Evolutionary conservation across 2,113 vertebrate species (phyloP), one percentile per base, ranked within the genome.

Genomic region (Phainopepla nitens): DNA sequence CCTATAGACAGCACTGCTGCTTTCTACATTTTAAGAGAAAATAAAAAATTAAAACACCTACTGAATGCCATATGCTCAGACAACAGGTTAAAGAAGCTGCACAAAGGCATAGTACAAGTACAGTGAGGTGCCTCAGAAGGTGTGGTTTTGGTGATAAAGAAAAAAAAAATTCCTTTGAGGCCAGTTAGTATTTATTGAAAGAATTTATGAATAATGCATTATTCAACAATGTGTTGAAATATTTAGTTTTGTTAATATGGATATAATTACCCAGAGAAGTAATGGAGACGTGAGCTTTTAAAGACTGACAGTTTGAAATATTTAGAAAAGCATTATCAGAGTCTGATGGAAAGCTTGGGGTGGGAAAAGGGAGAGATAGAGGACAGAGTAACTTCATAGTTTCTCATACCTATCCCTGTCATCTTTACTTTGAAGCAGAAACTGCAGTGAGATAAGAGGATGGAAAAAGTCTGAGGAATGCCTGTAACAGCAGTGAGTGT

Each of bases 131-230:
- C 20, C 42, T 77, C 11, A n/a, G 35, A 70, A 73, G 15, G 27
- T 56, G 10, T 29, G 19, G 20, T 33, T 82, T 91, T 70, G 51
- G 13, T 80, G 85, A 70, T 39, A 84, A 87, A 84, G 2, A 6
- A 6, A 50, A 6, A 50, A 36, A 22, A 4, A 64, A 29, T 12
- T 90, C 50, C 13, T 87, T 76, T 66, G 83, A 89, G 42, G 71
- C 6, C 25, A 93, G 24, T 84, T 94, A 89, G 22, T 56, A 56
- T 23, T 86, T 79, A 82, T 20, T 85, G 33, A 35, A 90, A 57
- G 5, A 51, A 75, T 71, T 61, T 28, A 53, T 88, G 35, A 41
- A 79, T 71, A 90, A 82, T 72, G 9, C 23, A 66, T 85, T 31
- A 62, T 41, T 82, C 20, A 50, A 58, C 25, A 81, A 72, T 14